Percentiles rank a stretch among this genome's conserved stretches.
Evolutionary conservation across 2,888 invertebrate species (phyloP).

Genomic region (Acanthosepion esculentum): DNA sequence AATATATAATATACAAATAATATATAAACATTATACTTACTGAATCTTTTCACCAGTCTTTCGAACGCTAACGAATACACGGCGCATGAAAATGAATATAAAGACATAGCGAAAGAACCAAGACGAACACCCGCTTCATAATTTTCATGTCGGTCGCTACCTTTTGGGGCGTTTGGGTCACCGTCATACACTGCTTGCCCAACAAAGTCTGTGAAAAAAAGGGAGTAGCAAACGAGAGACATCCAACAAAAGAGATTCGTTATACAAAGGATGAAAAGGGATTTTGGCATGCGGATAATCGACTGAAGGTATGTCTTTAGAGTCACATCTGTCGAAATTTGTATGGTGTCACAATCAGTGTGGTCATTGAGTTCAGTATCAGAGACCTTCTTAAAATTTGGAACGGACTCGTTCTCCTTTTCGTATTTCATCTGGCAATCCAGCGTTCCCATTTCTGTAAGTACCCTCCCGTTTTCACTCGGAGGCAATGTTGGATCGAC

Average conservation of each 20-base stretch:
- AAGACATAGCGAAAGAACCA: constrained; percentile 96
- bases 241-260: constrained; percentile 98
- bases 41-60: constrained; percentile 84
- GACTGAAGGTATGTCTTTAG: constrained; percentile 88
- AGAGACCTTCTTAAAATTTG: background rate
- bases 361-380: background rate
- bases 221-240: constrained; percentile 96
- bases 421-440: background rate
- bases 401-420: background rate
- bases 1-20: background rate
- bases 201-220: constrained; percentile 97
- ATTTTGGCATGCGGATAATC: constrained; percentile 92
- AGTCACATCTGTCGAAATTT: constrained; percentile 67
- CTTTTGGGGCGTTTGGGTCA: constrained; percentile 80
- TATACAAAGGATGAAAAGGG: constrained; percentile 88
- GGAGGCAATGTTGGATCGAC: background rate
- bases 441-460: background rate
- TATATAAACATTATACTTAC: constrained; percentile 66
- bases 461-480: background rate
- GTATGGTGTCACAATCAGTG: constrained; percentile 48
- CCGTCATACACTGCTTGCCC: constrained; percentile 87
- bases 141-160: constrained; percentile 68
- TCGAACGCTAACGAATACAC: constrained; percentile 93
- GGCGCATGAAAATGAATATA: constrained; percentile 90
- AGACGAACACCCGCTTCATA: constrained; percentile 95